Percentiles rank a stretch among this genome's conserved stretches.
Evolutionary conservation across 92 coral and sea anemone species (phyloP).

Genomic region (Siderastrea radians): DNA sequence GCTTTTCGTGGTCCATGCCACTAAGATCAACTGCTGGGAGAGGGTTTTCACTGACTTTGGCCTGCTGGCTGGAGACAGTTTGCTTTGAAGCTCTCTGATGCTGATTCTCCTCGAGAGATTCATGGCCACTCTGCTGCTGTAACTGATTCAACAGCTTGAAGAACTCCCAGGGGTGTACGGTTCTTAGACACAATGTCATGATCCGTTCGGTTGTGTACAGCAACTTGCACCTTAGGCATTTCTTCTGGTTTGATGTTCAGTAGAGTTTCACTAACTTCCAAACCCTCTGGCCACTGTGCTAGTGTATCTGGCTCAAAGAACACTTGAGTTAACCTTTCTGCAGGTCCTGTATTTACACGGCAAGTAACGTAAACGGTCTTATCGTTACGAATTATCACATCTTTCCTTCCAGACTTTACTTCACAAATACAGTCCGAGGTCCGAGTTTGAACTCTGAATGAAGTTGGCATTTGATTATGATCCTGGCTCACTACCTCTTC

Average conservation of each 20-base stretch:
- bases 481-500: slow-evolving; percentile 19
- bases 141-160: slow-evolving; percentile 39
- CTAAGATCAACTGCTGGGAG: slow-evolving; percentile 42
- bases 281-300: slow-evolving; percentile 55
- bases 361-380: slow-evolving; percentile 43
- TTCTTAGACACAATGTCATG: slow-evolving; percentile 40
- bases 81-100: not conserved
- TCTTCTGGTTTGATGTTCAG: slow-evolving; percentile 58
- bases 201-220: slow-evolving; percentile 27
- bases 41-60: not conserved
- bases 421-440: slow-evolving; percentile 17
- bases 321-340: not conserved
- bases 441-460: slow-evolving; percentile 38
- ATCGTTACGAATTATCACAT: slow-evolving; percentile 46
- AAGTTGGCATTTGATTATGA: slow-evolving; percentile 12
- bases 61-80: not conserved
- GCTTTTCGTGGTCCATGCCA: slow-evolving; percentile 12
- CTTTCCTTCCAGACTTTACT: slow-evolving; percentile 39
- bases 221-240: slow-evolving; percentile 34
- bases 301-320: slow-evolving; percentile 42
- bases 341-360: slow-evolving; percentile 49
- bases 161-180: slow-evolving; percentile 45
- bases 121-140: slow-evolving; percentile 8
- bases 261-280: slow-evolving; percentile 49
- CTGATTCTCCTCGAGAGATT: not conserved